These are phyloP conservation scores for Microplitis mediator DNA, from an alignment of 1,140 invertebrate genomes.

Conservation along the genomic window DNA sequence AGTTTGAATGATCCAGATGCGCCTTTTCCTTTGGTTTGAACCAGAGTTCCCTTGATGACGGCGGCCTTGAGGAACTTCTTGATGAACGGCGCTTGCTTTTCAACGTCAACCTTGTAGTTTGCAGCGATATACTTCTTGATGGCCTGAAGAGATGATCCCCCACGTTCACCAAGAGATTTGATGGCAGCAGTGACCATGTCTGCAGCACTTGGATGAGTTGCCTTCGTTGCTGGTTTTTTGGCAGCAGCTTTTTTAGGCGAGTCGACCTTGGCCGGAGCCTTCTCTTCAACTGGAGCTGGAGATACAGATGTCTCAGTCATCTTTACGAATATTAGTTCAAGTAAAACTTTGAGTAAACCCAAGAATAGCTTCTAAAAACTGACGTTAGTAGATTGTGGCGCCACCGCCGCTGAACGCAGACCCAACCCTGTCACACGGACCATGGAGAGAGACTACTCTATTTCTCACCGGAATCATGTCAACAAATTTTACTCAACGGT, in stretches of 20 bases:
- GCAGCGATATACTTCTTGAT: constrained; percentile 70
- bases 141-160: constrained; percentile 67
- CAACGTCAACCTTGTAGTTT: constrained; percentile 66
- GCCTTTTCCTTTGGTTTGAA: constrained; percentile 61
- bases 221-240: constrained; percentile 38
- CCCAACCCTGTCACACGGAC: too few relatives aligned
- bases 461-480: too few relatives aligned
- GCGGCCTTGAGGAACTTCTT: constrained; percentile 67
- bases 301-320: not conserved
- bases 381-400: too few relatives aligned
- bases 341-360: too few relatives aligned
- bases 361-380: too few relatives aligned
- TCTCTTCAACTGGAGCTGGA: not conserved
- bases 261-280: not conserved
- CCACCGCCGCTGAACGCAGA: too few relatives aligned
- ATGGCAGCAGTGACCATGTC: constrained; percentile 68
- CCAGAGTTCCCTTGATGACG: constrained; percentile 62
- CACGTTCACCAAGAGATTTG: constrained; percentile 65
- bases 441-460: too few relatives aligned
- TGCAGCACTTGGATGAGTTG: constrained; percentile 60
- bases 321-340: too few relatives aligned
- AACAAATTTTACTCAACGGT: too few relatives aligned
- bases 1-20: constrained; percentile 17
- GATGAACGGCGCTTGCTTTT: constrained; percentile 67
- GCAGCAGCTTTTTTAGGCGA: constrained; percentile 37